Base-by-base conservation (phyloP, 2,113 vertebrate species). In the Lepus europaeus region DNA sequence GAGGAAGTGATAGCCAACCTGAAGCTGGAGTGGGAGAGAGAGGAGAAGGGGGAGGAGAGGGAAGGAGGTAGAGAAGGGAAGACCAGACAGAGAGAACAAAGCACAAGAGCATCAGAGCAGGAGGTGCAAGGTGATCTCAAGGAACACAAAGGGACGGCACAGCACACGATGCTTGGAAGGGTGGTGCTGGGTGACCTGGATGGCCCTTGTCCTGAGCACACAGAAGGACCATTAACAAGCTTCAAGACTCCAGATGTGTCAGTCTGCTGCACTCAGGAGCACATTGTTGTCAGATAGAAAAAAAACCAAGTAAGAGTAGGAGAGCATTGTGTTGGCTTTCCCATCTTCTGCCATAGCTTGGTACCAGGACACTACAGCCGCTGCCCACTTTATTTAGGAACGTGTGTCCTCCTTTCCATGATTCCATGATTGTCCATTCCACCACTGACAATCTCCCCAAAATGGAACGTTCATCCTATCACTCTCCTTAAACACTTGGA, bases 321-420 rank as follows among this genome's bases (percentile, higher is more conserved):
- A 23, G 10, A 8, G 53, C 4, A 0, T 5, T 2, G 33, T 9
- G n/a, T 4, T 27, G 23, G 9, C 33, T 2, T 56, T 53, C 5
- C 16, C 0, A 1, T 10, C 5, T 31, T 8, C 31, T 33, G 66
- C 14, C 20, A 17, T 5, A 22, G 16, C 9, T 13, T 29, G 31
- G 29, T n/a, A 23, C 69, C 10, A 45, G 3, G 31, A 45, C 39
- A 9, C 63, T 1, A 9, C 16, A 31, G 6, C 31, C 3, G 9
- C 20, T 0, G 1, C 20, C n/a, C 13, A 5, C 31, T 33, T 17
- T 13, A 45, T 19, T 31, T 2, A 72, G 56, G 11, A 20, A 33
- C 0, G 19, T 2, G 4, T 2, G 1, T 7, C 59, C 63, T 51
- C 14, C 13, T 59, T 59, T 45, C 51, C 29, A 2, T 12, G 3